phyloP scores from a whole-genome alignment of 2,888 invertebrate species.

The Ypsolopha scabrella region DNA sequence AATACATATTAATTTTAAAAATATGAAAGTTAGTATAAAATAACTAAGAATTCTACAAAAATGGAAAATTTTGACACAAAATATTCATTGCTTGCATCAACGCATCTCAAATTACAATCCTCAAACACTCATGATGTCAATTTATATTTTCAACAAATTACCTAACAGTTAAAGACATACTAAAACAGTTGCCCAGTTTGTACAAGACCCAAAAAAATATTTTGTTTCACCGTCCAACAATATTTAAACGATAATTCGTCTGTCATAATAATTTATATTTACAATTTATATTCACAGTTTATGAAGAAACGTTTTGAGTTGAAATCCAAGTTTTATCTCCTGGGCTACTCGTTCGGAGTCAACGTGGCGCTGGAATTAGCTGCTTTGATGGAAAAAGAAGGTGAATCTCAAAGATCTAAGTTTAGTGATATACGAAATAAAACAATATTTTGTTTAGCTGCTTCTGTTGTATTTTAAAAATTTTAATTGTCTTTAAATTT shows the following conservation, averaged over 20 bases:
- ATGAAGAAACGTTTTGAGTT: constrained; percentile 14
- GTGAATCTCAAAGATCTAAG: constrained; percentile 20
- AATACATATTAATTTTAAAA: no score
- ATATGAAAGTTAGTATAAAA: no score
- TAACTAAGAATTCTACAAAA: no score
- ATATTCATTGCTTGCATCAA: no score
- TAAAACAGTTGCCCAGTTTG: no score
- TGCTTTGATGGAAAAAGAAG: constrained; percentile 34
- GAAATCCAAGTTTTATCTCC: constrained; percentile 18
- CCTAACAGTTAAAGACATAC: no score
- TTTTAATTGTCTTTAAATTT: constrained; percentile 8
- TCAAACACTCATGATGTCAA: no score
- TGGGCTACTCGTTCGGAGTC: constrained; percentile 18
- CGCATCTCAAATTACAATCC: no score
- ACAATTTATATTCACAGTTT: constrained; percentile 11
- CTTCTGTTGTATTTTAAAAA: not conserved
- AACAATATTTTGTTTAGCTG: not conserved
- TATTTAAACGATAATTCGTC: not conserved
- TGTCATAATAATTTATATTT: not conserved
- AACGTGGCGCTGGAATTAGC: constrained; percentile 40
- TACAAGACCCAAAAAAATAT: no score
- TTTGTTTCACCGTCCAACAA: not conserved
- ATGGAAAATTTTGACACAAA: no score
- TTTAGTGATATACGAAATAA: not conserved
- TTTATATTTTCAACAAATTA: no score